phyloP scores from a whole-genome alignment of 92 coral and sea anemone genomes.

The Parazoanthus darwini region DNA sequence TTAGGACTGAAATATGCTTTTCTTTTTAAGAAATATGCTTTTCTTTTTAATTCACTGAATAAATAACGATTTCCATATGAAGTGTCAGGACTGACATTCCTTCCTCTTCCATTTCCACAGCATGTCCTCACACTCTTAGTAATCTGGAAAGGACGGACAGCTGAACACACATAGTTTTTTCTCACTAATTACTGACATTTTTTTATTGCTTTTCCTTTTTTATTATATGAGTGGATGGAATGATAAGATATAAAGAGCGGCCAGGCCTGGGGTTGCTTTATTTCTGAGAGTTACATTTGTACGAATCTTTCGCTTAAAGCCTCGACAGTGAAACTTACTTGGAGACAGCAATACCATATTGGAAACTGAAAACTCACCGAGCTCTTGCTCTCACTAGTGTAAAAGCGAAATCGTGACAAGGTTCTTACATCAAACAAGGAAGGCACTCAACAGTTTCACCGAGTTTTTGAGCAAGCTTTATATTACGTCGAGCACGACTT shows the following conservation, averaged over 20 bases:
- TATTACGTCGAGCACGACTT: background rate
- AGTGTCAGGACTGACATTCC: conserved; percentile 4
- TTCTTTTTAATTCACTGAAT: conserved; percentile 13
- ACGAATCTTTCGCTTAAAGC: background rate
- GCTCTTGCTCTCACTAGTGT: background rate
- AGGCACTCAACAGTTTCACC: background rate
- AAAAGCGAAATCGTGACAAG: background rate
- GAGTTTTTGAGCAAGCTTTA: background rate
- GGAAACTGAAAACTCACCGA: background rate
- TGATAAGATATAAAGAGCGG: conserved; percentile 39
- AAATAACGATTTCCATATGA: conserved; percentile 32
- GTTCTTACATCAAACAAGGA: background rate
- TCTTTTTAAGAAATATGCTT: conserved; percentile 6
- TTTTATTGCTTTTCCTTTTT: conserved; percentile 37
- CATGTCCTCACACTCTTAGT: conserved; percentile 13
- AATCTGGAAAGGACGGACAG: conserved; percentile 16
- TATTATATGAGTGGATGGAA: conserved; percentile 25
- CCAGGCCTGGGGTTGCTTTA: conserved; percentile 23
- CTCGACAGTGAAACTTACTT: background rate
- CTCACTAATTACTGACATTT: conserved; percentile 47
- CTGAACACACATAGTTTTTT: conserved; percentile 32
- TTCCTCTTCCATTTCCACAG: background rate
- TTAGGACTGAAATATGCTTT: conserved; percentile 1
- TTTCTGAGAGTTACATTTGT: conserved; percentile 9
- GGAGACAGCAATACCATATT: background rate